Percentiles rank a stretch among this genome's conserved stretches.
Evolutionary conservation across 2,113 vertebrate species (phyloP).

Genomic region (Sinocyclocheilus grahami): DNA sequence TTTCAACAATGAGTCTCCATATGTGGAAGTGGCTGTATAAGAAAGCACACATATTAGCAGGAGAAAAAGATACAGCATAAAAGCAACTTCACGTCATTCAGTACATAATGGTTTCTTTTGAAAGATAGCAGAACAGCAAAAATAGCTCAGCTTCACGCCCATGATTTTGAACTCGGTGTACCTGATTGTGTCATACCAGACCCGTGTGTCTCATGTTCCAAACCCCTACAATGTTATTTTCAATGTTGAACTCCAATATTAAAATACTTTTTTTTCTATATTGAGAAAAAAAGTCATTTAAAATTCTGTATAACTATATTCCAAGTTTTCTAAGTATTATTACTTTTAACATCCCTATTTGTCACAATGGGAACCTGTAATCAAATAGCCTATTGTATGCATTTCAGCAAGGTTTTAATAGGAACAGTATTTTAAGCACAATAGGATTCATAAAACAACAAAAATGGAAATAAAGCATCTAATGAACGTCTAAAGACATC

Average conservation of each 20-base stretch:
- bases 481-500: too few relatives aligned
- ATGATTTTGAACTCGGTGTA: conserved; percentile 15
- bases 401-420: background rate
- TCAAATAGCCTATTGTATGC: background rate
- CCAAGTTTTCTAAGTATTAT: background rate
- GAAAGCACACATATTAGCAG: background rate
- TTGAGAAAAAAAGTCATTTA: too few relatives aligned
- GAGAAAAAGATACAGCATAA: background rate
- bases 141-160: background rate
- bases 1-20: background rate
- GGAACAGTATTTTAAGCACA: too few relatives aligned
- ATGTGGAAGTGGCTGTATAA: background rate
- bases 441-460: background rate
- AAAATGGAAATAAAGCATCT: background rate
- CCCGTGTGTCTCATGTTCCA: background rate
- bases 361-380: background rate
- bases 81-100: background rate
- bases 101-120: background rate
- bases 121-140: conserved; percentile 8
- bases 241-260: background rate
- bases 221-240: background rate
- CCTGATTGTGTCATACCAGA: background rate
- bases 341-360: background rate
- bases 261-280: too few relatives aligned
- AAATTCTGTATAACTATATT: background rate